Conservation (phyloP, 35 echinoderm and acorn worm species). For the Apostichopus parvimensis region DNA sequence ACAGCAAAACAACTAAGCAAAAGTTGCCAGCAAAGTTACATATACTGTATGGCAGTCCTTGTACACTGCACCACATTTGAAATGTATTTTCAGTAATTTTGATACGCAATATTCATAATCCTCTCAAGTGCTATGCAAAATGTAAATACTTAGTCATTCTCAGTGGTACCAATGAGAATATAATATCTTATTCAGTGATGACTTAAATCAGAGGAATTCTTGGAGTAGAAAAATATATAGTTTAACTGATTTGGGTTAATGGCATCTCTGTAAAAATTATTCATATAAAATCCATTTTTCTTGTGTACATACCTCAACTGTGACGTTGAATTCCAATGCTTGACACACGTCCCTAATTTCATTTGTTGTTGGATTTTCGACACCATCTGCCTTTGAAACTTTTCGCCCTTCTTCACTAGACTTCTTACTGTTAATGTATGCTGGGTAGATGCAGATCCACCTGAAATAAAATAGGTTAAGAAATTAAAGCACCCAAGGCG, state of each 20-base stretch:
- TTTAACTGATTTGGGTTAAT: too few relatives aligned
- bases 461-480: conserved; percentile 37
- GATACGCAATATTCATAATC: neutral
- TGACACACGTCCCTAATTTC: conserved; percentile 92
- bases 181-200: too few relatives aligned
- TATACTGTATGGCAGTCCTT: too few relatives aligned
- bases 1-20: too few relatives aligned
- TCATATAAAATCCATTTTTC: too few relatives aligned
- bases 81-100: neutral
- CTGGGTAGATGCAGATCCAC: conserved; percentile 98
- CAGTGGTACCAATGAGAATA: too few relatives aligned
- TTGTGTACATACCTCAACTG: conserved; percentile 63
- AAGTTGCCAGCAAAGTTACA: too few relatives aligned
- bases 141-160: too few relatives aligned
- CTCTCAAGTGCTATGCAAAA: too few relatives aligned
- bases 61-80: neutral
- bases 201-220: too few relatives aligned
- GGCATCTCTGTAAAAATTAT: neutral
- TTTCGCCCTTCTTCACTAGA: conserved; percentile 74
- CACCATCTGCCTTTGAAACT: conserved; percentile 72
- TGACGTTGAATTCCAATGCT: conserved; percentile 61
- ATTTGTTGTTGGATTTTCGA: conserved; percentile 86
- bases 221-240: too few relatives aligned
- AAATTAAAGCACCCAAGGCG: neutral
- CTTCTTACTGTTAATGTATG: conserved; percentile 96